Percentiles rank a stretch among this genome's conserved stretches.
Evolutionary conservation across 1,140 invertebrate genomes (phyloP).

Genomic region (Plutomurus gul): DNA sequence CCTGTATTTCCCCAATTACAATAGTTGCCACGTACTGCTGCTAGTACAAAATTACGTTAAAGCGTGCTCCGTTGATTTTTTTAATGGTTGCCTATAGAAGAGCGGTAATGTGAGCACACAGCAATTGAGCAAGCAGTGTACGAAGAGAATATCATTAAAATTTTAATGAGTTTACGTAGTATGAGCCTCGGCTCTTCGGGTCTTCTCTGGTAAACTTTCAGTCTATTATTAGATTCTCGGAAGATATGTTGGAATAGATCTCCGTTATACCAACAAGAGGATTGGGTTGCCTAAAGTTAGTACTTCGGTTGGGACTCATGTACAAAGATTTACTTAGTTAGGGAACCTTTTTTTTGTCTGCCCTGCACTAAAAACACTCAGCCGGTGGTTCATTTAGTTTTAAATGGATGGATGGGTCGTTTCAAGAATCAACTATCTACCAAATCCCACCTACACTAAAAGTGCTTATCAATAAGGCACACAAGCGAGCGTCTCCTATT

Average conservation of each 20-base stretch:
- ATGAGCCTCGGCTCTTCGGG: background rate
- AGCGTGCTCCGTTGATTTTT: too few relatives aligned
- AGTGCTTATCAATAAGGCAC: background rate
- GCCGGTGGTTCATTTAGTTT: background rate
- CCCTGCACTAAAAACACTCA: background rate
- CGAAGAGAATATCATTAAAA: slow-evolving; percentile 14
- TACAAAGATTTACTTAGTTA: background rate
- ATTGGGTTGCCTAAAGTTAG: background rate
- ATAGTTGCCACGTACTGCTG: too few relatives aligned
- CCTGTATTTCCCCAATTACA: too few relatives aligned
- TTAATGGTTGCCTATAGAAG: too few relatives aligned
- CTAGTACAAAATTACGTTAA: too few relatives aligned
- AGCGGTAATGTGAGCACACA: too few relatives aligned
- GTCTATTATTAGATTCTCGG: too few relatives aligned
- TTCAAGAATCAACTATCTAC: too few relatives aligned
- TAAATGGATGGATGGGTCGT: too few relatives aligned
- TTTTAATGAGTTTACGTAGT: slow-evolving; percentile 12
- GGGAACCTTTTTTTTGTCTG: background rate
- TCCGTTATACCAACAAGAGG: too few relatives aligned
- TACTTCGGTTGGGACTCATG: background rate
- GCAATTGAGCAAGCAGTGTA: background rate
- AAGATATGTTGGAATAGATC: too few relatives aligned
- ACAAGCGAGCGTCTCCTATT: background rate
- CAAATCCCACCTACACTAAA: background rate
- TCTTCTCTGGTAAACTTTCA: too few relatives aligned